Base-by-base conservation (phyloP, 2,113 vertebrate genomes). In the Apistogramma diplotaenia region DNA sequence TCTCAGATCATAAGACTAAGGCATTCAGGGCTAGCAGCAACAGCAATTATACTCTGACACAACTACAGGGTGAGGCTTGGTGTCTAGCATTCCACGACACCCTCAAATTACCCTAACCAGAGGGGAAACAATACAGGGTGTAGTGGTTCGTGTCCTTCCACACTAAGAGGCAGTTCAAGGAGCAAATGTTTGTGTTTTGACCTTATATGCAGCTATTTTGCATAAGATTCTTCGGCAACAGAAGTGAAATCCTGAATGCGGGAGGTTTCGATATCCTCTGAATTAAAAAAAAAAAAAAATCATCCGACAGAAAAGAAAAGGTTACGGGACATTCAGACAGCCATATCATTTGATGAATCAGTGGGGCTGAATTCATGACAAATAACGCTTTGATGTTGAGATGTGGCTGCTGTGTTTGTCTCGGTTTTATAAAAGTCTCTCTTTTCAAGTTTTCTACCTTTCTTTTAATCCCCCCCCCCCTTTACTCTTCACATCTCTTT, bases 21-120 rank as follows among this genome's bases (percentile, higher is more conserved):
- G 85, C 67, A 73, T 53, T 72, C 67, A 74, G 76, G 84, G 65
- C 87, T 79, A 76, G 85, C 85, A 79, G 86, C 87, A 67, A 87
- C 83, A 78, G 85, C 74, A 90, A 93, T 94, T 88, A 90, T 70
- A 46, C 23, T 59, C 67, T 78, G 82, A 81, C 87, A 89, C 29
- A 23, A 76, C 79, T 82, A 70, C 87, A 87, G 90, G 92, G 88
- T 55, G 88, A 86, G 80, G 78, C 81, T 78, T 61, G 25, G 85
- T 85, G 79, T 93, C 72, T 78, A 18, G 57, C 83, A 75, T 75
- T 85, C 78, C 67, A 37, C 23, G 33, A 79, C 89, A 84, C 81
- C 91, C 90, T 93, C 31, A 79, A 76, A 92, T 89, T 91, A 89
- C 59, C 33, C 37, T 8, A 74, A 86, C 78, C 76, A 86, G 85